A percentile compares a stretch with the other conserved stretches of the same genome.
phyloP scores from a whole-genome alignment of 2,888 invertebrate genomes.

The Girardia tigrina region DNA sequence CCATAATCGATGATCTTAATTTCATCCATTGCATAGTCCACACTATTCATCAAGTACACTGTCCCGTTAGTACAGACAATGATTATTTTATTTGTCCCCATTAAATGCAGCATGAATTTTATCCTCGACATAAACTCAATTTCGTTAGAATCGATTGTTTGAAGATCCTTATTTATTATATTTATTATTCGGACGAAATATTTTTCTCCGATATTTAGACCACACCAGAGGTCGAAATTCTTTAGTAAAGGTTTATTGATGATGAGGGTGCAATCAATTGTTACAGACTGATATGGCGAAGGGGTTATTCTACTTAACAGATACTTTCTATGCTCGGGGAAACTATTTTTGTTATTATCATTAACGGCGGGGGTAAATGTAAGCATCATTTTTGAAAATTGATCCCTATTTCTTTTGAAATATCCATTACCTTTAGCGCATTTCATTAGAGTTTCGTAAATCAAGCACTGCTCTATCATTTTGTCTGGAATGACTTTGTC shows the following conservation, averaged over 20 bases:
- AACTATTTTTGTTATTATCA: not conserved
- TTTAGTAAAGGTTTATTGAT: not conserved
- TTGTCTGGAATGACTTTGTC: not conserved
- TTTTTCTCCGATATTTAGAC: not conserved
- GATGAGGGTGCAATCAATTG: not conserved
- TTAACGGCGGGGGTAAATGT: not conserved
- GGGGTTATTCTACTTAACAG: not conserved
- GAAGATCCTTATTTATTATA: not conserved
- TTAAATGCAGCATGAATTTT: not conserved
- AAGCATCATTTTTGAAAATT: not conserved
- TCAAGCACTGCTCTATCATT: not conserved
- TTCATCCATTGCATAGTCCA: not conserved
- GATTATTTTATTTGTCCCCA: not conserved
- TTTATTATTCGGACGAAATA: not conserved
- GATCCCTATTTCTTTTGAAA: not conserved
- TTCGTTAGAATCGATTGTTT: not conserved
- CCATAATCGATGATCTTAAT: not conserved
- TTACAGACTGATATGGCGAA: not conserved
- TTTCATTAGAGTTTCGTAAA: not conserved
- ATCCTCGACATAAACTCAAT: not conserved
- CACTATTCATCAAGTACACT: not conserved
- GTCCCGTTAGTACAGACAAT: not conserved
- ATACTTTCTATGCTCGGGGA: not conserved
- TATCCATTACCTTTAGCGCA: not conserved
- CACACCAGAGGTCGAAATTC: constrained; percentile 6